phyloP scores from a whole-genome alignment of 2,797 vertebrate genomes.

The Spea hammondii region DNA sequence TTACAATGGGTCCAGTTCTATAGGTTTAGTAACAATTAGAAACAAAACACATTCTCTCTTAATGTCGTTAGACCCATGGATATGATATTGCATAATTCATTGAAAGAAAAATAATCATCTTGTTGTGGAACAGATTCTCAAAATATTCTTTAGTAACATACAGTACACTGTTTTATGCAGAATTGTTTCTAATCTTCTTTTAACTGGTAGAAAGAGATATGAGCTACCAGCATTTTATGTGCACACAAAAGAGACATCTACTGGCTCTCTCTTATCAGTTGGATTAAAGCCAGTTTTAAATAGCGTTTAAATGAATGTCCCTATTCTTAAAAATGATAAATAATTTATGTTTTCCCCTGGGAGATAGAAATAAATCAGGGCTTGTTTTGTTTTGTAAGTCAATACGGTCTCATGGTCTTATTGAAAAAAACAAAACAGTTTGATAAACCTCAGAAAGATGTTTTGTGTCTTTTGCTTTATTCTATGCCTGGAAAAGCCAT shows the following conservation, averaged over 20 bases:
- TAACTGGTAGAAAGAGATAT: constrained; percentile 11
- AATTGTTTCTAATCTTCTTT: constrained; percentile 11
- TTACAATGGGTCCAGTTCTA: too few species aligned
- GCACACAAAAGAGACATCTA: background rate
- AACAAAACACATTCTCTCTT: too few species aligned
- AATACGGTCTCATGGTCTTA: constrained; percentile 15
- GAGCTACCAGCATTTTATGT: background rate
- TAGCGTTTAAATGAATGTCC: constrained; percentile 30
- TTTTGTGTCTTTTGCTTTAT: constrained; percentile 8
- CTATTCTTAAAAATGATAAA: constrained; percentile 28
- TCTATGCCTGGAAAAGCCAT: background rate
- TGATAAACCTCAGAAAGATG: constrained; percentile 18
- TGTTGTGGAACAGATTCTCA: too few species aligned
- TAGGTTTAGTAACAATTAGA: too few species aligned
- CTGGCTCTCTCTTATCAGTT: constrained; percentile 27
- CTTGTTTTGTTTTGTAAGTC: constrained; percentile 41
- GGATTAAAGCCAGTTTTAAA: constrained; percentile 28
- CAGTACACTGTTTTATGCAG: background rate
- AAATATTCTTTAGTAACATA: background rate
- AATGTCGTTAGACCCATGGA: too few species aligned
- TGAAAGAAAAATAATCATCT: too few species aligned
- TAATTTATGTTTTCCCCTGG: constrained; percentile 38
- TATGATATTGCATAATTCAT: too few species aligned
- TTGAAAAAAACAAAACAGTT: constrained; percentile 23
- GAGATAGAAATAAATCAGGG: constrained; percentile 33